Evolutionary conservation across 2,888 invertebrate species (phyloP), one percentile per base, ranked within the genome.

Genomic region (Sinohyriopsis cumingii): DNA sequence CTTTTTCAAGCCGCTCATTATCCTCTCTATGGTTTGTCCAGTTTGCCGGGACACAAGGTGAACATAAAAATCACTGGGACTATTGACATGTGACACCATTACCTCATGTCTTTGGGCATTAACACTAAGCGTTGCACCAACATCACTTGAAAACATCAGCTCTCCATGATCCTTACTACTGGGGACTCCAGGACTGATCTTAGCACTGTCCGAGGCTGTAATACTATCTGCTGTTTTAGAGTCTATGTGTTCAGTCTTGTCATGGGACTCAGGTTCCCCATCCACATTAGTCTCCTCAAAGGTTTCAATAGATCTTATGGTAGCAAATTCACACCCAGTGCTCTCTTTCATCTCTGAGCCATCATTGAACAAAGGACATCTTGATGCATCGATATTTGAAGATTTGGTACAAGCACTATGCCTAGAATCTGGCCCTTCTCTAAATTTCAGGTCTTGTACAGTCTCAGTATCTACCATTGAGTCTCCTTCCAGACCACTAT

Each of bases 41-140:
- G 79, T 69, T 22, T 83, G 75, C 59, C 74, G 65, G 0, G 80
- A 76, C 9, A 87, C 76, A 3, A 78, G 63, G 71, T 87, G 86
- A 12, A 87, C 81, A 68, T 81, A 87, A 70, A 88, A 88, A 33
- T 80, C 72, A 28, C 71, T 68, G 0, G 87, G 87, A 9, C 86
- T 82, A 22, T 82, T 75, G n/a, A 87, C 81, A 67, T 82, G 72
- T 1, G 86, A 78, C 56, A 87, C 69, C 79, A 87, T 79, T 18
- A 87, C 81, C 65, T 78, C 71, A 28, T 75, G 69, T 70, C 76
- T 73, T 59, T 76, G 67, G 54, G 76, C 63, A 53, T 72, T 72
- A 19, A 77, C 71, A 55, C 73, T 66, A 68, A 77, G 66, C 60
- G 60, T 59, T 5, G 59, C 25, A 45, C 45, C 45, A 45, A 45